A percentile compares a stretch with the other conserved stretches of the same genome.
phyloP scores from a whole-genome alignment of 2,888 invertebrate genomes.

The Drosophila affinis region DNA sequence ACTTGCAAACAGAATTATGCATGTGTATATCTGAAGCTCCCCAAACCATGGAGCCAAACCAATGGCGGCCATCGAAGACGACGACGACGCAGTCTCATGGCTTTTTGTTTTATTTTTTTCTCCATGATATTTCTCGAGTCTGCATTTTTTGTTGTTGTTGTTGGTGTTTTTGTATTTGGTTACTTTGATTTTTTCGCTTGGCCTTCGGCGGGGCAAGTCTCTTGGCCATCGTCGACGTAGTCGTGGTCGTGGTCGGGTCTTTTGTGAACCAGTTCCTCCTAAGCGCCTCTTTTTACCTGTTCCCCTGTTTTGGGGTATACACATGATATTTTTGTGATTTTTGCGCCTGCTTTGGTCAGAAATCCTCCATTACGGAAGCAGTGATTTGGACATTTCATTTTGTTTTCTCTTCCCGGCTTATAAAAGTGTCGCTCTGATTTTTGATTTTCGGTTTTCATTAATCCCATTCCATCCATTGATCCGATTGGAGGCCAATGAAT shows the following conservation, averaged over 20 bases:
- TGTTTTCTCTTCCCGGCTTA: slow-evolving; percentile 20
- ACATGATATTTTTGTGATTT: slow-evolving; percentile 32
- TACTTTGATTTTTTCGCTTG: slow-evolving; percentile 60
- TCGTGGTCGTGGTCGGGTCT: slow-evolving; percentile 5
- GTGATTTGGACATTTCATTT: slow-evolving; percentile 59
- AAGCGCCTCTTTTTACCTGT: slow-evolving; percentile 53
- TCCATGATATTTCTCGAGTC: slow-evolving; percentile 69
- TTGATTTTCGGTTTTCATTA: background rate
- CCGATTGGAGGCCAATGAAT: background rate
- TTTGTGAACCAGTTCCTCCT: slow-evolving; percentile 54
- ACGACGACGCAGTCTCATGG: slow-evolving; percentile 37
- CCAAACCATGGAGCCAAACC: slow-evolving; percentile 9
- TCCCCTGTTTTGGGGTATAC: slow-evolving; percentile 43
- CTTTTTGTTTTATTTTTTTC: slow-evolving; percentile 32
- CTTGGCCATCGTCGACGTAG: slow-evolving; percentile 16
- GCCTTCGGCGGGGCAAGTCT: slow-evolving; percentile 51
- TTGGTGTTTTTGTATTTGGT: slow-evolving; percentile 55
- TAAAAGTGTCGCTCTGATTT: background rate
- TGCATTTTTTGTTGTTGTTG: slow-evolving; percentile 50
- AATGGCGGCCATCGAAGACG: slow-evolving; percentile 50
- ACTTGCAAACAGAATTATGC: slow-evolving; percentile 19
- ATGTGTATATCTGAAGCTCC: slow-evolving; percentile 36
- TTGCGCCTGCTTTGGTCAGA: too few species aligned
- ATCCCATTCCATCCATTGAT: background rate
- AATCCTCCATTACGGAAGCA: slow-evolving; percentile 55